Base-by-base conservation (phyloP, 2,113 vertebrate species). In the Psilopogon haemacephalus region DNA sequence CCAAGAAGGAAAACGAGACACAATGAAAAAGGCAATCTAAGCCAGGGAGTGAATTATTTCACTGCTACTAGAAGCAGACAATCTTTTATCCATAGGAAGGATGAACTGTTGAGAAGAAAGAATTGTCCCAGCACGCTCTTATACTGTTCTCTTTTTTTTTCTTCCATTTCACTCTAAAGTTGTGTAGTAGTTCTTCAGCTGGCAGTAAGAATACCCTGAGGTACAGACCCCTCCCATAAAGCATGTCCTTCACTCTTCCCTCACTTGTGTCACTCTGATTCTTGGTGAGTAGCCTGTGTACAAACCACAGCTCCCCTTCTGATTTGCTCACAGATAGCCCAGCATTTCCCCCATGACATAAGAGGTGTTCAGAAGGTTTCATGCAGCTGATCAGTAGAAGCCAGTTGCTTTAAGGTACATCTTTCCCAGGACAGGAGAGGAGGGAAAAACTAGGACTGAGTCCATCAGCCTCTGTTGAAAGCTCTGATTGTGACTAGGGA, bases 271-370 rank as follows among this genome's bases (percentile, higher is more conserved):
- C 3, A 2, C 60, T 73, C 35, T n/a, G 37, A 64, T 33, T 69
- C 55, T 44, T 69, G 62, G 11, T 15, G 7, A 70, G 38, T 8
- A 75, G 58, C 55, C 48, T 38, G 38, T 30, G 62, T 50, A 42
- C 52, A 30, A 77, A 58, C 30, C 89, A 30, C 4, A 65, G 33
- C 33, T 83, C 55, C 68, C 24, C 50, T 52, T 58, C 42, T 6
- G 40, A 60, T 55, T 20, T 54, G 24, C 60, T 73, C 1, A 1
- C 33, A 37, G n/a, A 56, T 55, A 42, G n/a, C 20, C 38, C 3
- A 8, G 0, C 37, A 30, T 46, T 32, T 2, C 17, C 33, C 16
- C 10, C 8, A 19, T 0, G 1, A 33, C 30, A 27, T 56, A 20
- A 38, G 37, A 56, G 24, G 8, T 17, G 16, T 30, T 50, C 27